Conservation (phyloP, 2,797 vertebrate genomes). For the Helarctos malayanus region DNA sequence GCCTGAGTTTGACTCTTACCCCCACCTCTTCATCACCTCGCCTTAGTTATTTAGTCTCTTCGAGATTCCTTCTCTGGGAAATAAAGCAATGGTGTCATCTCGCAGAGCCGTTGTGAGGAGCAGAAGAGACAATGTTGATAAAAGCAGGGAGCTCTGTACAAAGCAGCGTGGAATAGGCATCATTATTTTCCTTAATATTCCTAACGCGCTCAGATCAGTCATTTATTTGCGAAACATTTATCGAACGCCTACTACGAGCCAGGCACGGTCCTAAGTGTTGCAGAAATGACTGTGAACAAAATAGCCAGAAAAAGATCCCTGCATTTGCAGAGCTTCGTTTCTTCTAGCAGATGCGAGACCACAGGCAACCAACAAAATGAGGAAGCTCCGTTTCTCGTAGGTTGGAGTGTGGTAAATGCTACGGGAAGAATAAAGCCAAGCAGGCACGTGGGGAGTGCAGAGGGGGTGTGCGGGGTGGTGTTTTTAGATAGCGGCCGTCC, state of each 20-base stretch:
- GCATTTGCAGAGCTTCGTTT: background rate
- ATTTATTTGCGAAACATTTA: slow-evolving; percentile 49
- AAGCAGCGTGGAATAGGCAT: slow-evolving; percentile 15
- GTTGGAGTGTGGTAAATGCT: background rate
- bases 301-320: background rate
- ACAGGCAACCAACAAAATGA: background rate
- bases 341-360: background rate
- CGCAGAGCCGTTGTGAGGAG: slow-evolving; percentile 14
- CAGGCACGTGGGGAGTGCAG: background rate
- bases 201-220: slow-evolving; percentile 8
- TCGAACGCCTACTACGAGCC: background rate
- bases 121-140: background rate
- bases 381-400: background rate
- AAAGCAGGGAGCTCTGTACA: slow-evolving; percentile 35
- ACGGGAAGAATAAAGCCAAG: background rate
- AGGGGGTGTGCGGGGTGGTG: background rate
- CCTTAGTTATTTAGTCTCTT: slow-evolving; percentile 59
- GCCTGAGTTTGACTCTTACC: slow-evolving; percentile 58
- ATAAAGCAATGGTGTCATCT: slow-evolving; percentile 61
- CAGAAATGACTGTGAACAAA: slow-evolving; percentile 12
- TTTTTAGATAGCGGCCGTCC: background rate
- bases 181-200: slow-evolving; percentile 49
- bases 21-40: slow-evolving; percentile 1
- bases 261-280: background rate
- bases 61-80: slow-evolving; percentile 54